Evolutionary conservation across 2,888 invertebrate species (phyloP), one percentile per base, ranked within the genome.

Genomic region (Lordiphosa fenestrarum): DNA sequence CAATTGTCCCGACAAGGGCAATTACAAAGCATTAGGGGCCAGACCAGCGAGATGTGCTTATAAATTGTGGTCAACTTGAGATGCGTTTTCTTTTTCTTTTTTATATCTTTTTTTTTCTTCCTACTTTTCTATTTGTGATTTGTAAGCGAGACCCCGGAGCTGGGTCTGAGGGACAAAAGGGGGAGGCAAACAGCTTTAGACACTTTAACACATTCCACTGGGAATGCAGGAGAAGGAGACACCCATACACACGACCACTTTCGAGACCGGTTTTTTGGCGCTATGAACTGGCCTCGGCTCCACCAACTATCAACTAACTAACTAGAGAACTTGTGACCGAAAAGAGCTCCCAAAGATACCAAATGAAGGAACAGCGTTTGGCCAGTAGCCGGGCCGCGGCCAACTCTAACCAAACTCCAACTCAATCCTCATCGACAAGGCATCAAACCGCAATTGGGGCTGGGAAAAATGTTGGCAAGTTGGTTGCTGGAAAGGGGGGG

Each of bases 121-220:
- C n/a, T 51, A 47, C 30, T 41, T 47, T 56, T 56, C 44, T 67
- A 62, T 62, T 69, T 68, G 58, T 55, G 63, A 55, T 69, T 63
- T 68, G 58, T 55, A 39, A 47, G 66, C 37, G 19, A 39, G 46
- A 23, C 23, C 23, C 12, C 36, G 6, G 6, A 36, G 35, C 6
- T 40, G 40, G 4, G 6, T 23, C 33, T 6, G 35, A 12, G 10
- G 40, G 33, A 12, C n/a, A 19, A 35, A n/a, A 21, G 13, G 9
- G 63, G 58, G 65, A 54, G 73, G 66, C 71, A 71, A 73, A 59
- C 74, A 81, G 74, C 69, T 81, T 81, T 81, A 71, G 77, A 77
- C 77, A 81, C 77, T 77, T 78, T 77, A 73, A 65, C 74, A 69
- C 77, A 81, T 77, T 81, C 77, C 77, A 68, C 68, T 73, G 77